Evolutionary conservation across 2,797 vertebrate genomes (phyloP).

Genomic region (Vespertilio murinus): DNA sequence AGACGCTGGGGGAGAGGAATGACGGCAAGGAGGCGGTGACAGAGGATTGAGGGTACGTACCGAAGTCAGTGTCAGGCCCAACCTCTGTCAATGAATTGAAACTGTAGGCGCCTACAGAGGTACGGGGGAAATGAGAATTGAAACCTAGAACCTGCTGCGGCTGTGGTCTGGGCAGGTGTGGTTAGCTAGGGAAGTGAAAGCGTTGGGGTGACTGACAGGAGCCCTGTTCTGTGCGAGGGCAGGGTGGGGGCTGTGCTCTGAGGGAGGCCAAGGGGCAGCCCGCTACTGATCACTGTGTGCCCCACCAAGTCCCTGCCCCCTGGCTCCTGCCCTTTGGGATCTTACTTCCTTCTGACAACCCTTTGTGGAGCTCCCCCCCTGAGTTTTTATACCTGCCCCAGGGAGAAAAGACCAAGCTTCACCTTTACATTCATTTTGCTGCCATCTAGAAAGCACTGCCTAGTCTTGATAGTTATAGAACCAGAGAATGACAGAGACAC

Average conservation of each 20-base stretch:
- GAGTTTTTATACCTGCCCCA: neutral
- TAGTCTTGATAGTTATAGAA: neutral
- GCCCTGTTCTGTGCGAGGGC: neutral
- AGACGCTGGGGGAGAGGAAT: neutral
- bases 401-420: constrained; percentile 23
- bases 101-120: constrained; percentile 11
- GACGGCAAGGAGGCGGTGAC: neutral
- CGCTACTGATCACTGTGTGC: neutral
- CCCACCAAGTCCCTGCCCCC: neutral
- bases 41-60: neutral
- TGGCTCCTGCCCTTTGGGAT: neutral
- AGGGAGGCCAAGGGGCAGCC: neutral
- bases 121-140: constrained; percentile 46
- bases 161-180: constrained; percentile 56
- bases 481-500: neutral
- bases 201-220: neutral
- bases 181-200: constrained; percentile 67
- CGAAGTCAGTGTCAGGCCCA: neutral
- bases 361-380: neutral
- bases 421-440: neutral
- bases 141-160: constrained; percentile 31
- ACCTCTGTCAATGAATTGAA: constrained; percentile 52
- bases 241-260: neutral
- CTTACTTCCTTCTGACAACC: neutral
- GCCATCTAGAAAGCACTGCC: neutral